Evolutionary conservation across 1,140 invertebrate genomes (phyloP).

Genomic region (Papilio polyxenes): DNA sequence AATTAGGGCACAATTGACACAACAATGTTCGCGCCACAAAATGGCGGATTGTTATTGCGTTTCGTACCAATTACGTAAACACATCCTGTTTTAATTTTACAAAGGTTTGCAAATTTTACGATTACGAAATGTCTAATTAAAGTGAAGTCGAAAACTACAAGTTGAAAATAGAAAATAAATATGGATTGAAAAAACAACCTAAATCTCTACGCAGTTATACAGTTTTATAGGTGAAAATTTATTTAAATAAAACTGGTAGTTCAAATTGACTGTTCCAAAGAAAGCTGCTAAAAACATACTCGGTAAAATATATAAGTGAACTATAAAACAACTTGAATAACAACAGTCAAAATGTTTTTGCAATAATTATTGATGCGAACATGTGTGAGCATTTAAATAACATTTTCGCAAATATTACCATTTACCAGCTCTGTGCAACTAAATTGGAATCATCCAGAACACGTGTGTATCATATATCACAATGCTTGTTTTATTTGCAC

Average conservation of each 20-base stretch:
- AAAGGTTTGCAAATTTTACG: constrained; percentile 3
- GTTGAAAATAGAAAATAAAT: neutral
- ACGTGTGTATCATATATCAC: constrained; percentile 1
- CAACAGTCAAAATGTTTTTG: constrained; percentile 32
- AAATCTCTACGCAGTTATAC: no score
- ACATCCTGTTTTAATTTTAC: constrained; percentile 15
- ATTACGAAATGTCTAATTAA: neutral
- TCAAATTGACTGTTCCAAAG: no score
- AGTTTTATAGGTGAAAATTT: no score
- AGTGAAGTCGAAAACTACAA: neutral
- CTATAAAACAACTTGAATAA: no score
- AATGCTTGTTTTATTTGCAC: neutral
- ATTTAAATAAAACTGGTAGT: no score
- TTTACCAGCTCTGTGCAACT: constrained; percentile 19
- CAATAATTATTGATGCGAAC: constrained; percentile 43
- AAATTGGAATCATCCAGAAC: constrained; percentile 27
- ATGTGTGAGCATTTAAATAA: constrained; percentile 53
- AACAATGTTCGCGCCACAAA: constrained; percentile 42
- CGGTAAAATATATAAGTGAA: constrained; percentile 37
- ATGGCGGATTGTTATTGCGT: constrained; percentile 39
- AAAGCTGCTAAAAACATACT: no score
- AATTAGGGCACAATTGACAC: constrained; percentile 45
- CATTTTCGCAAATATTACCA: constrained; percentile 35
- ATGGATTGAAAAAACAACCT: no score
- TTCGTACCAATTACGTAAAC: constrained; percentile 38